phyloP scores from a whole-genome alignment of 2,888 invertebrate genomes.

The Rhagonycha fulva region DNA sequence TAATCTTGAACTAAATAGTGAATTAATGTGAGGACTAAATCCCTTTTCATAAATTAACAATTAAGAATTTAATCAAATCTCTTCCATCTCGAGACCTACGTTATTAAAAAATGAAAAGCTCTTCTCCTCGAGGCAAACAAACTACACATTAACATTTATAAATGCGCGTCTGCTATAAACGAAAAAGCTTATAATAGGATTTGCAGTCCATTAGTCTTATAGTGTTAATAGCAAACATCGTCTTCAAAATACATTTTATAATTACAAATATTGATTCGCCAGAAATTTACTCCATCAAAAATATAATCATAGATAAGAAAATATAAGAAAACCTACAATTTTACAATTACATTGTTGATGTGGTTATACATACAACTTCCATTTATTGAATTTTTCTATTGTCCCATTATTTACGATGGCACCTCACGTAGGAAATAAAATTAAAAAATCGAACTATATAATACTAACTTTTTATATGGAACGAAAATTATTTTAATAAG shows the following conservation, averaged over 20 bases:
- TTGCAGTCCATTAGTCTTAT: neutral
- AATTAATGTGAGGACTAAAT: neutral
- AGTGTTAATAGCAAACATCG: neutral
- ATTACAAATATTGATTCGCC: neutral
- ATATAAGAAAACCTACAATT: neutral
- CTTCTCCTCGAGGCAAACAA: neutral
- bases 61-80: neutral
- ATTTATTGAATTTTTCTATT: neutral
- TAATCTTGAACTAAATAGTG: neutral
- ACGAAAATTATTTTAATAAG: neutral
- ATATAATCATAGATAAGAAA: too few relatives aligned
- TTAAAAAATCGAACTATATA: neutral
- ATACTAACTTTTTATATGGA: neutral
- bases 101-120: neutral
- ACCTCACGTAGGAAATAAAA: neutral
- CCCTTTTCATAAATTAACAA: neutral
- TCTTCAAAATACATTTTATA: neutral
- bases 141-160: neutral
- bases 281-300: neutral
- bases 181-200: neutral
- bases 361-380: neutral
- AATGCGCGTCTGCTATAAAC: neutral
- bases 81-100: neutral
- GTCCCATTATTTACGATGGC: neutral
- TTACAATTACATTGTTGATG: neutral